Conservation (phyloP, 2,113 vertebrate genomes). For the Paratilapia polleni region DNA sequence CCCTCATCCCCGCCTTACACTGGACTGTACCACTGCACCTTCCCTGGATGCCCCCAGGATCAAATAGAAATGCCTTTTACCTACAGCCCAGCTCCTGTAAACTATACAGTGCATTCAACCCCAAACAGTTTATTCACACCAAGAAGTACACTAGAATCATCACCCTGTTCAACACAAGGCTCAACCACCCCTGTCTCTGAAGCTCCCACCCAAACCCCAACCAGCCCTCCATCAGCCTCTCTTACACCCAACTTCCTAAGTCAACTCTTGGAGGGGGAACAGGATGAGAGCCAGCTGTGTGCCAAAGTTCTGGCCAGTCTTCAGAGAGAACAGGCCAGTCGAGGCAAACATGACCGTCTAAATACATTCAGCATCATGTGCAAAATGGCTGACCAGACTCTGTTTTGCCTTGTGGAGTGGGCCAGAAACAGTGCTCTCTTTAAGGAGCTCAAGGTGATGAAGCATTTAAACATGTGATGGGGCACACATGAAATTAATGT, state of each 20-base stretch:
- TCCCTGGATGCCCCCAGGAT: slow-evolving; percentile 57
- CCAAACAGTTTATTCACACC: slow-evolving; percentile 35
- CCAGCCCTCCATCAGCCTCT: background rate
- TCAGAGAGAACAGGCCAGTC: slow-evolving; percentile 80
- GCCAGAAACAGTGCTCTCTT: slow-evolving; percentile 81
- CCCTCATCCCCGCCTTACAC: slow-evolving; percentile 56
- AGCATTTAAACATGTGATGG: background rate
- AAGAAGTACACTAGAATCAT: slow-evolving; percentile 34
- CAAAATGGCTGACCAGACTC: slow-evolving; percentile 84
- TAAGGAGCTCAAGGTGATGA: slow-evolving; percentile 82
- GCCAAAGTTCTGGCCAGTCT: slow-evolving; percentile 80
- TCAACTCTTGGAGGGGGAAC: slow-evolving; percentile 78
- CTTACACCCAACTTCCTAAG: slow-evolving; percentile 59
- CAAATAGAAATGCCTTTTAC: slow-evolving; percentile 58
- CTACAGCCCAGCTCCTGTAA: slow-evolving; percentile 36
- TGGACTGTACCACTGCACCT: slow-evolving; percentile 57
- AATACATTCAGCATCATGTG: slow-evolving; percentile 87
- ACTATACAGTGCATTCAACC: slow-evolving; percentile 17
- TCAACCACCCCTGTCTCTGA: slow-evolving; percentile 23
- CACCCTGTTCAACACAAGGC: slow-evolving; percentile 41
- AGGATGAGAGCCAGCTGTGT: slow-evolving; percentile 80
- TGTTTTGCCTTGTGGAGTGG: slow-evolving; percentile 85
- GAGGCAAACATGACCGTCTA: slow-evolving; percentile 82
- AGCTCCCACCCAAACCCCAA: background rate
- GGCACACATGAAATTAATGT: background rate